Conservation (phyloP, 2,113 vertebrate genomes). For the Ranitomeya imitator region DNA sequence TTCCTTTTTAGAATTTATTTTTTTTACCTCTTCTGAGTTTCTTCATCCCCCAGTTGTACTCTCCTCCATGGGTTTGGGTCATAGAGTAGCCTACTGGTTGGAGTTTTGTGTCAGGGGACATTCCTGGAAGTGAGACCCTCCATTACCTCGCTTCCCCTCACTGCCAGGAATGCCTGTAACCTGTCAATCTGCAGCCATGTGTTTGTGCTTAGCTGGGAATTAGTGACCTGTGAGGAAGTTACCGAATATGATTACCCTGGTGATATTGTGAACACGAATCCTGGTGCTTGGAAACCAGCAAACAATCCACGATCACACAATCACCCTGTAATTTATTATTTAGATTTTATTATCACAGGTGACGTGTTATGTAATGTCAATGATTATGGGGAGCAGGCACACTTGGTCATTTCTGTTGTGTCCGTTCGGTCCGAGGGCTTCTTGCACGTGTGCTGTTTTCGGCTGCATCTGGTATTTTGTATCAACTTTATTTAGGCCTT, state of each 20-base stretch:
- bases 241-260: background rate
- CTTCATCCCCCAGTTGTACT: background rate
- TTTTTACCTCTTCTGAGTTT: background rate
- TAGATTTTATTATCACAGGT: background rate
- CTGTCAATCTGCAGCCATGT: conserved; percentile 13
- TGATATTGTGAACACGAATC: background rate
- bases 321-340: background rate
- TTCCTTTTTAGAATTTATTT: background rate
- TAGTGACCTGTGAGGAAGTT: background rate
- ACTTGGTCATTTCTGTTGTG: too few relatives aligned
- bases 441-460: too few relatives aligned
- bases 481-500: too few relatives aligned
- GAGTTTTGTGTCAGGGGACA: background rate
- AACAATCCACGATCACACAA: background rate
- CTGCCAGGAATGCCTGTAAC: conserved; percentile 13
- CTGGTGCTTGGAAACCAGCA: background rate
- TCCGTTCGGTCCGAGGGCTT: too few relatives aligned
- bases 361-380: background rate
- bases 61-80: background rate
- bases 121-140: conserved; percentile 22
- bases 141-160: background rate
- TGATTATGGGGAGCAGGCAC: too few relatives aligned
- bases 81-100: background rate
- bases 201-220: conserved; percentile 26
- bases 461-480: too few relatives aligned